These are phyloP conservation scores for Oscheius onirici DNA, from an alignment of 2,888 invertebrate species.

Conservation along the genomic window DNA sequence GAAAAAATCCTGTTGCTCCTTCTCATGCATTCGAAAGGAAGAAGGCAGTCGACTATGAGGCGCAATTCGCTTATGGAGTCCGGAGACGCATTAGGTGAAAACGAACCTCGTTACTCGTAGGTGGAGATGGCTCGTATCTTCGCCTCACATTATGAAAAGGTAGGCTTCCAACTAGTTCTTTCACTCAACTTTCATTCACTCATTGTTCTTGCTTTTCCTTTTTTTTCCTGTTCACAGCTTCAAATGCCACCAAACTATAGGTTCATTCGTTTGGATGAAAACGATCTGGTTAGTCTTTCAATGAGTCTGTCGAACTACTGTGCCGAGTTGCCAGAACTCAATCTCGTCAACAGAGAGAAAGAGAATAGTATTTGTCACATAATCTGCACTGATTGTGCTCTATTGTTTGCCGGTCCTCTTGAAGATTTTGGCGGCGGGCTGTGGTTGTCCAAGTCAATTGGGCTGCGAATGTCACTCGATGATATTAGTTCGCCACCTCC, in stretches of 20 bases:
- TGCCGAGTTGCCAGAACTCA: no score
- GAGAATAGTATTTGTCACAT: no score
- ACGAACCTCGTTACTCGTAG: constrained; percentile 10
- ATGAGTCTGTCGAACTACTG: no score
- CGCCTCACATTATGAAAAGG: constrained; percentile 24
- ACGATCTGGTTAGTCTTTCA: no score
- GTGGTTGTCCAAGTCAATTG: no score
- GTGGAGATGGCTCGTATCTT: constrained; percentile 3
- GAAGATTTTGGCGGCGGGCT: constrained; percentile 9
- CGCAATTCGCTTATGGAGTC: constrained; percentile 6
- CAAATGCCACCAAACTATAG: no score
- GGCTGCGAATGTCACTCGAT: constrained; percentile 1
- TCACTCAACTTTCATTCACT: background rate
- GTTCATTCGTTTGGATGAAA: no score
- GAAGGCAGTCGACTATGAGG: background rate
- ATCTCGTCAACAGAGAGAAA: no score
- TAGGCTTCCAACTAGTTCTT: constrained; percentile 5
- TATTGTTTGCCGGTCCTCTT: constrained; percentile 23
- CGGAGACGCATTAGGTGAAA: constrained; percentile 14
- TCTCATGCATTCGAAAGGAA: no score
- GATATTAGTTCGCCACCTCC: background rate
- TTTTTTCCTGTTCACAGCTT: background rate
- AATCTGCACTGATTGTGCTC: background rate
- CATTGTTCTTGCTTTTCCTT: background rate
- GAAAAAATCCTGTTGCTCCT: no score